phyloP scores from a whole-genome alignment of 2,888 invertebrate genomes.

The Neelides folsomi region DNA sequence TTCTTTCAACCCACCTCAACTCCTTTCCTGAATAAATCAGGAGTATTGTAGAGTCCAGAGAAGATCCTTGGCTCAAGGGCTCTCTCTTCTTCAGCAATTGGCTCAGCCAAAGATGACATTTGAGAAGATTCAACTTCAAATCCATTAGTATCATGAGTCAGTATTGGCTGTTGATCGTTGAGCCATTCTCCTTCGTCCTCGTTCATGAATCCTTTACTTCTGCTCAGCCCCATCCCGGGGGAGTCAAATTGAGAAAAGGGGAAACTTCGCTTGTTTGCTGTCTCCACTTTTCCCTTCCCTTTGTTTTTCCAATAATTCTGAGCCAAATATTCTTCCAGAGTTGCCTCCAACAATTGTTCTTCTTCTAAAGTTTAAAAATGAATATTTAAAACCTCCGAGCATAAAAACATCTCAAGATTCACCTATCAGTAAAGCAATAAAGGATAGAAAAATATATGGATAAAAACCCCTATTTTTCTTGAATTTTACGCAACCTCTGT shows the following conservation, averaged over 20 bases:
- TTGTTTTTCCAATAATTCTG: constrained; percentile 3
- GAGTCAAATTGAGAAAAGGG: background rate
- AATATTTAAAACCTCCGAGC: too few relatives aligned
- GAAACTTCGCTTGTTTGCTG: constrained; percentile 1
- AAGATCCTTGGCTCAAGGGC: constrained; percentile 34
- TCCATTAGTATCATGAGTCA: background rate
- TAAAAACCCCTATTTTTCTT: too few relatives aligned
- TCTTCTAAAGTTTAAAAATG: too few relatives aligned
- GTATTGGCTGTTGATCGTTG: background rate
- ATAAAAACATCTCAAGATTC: background rate
- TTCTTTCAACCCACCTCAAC: constrained; percentile 35
- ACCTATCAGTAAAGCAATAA: background rate
- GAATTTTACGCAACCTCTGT: too few relatives aligned
- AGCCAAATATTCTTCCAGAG: constrained; percentile 4
- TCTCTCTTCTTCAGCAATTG: constrained; percentile 1
- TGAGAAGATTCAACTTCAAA: constrained; percentile 1
- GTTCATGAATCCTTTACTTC: too few relatives aligned
- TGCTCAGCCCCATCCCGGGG: too few relatives aligned
- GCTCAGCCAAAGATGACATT: background rate
- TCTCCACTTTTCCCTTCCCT: background rate
- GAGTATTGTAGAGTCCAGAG: constrained; percentile 40
- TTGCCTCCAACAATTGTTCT: constrained; percentile 9
- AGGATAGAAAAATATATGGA: background rate
- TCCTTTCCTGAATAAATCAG: constrained; percentile 40
- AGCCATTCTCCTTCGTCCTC: background rate